Percentiles rank a stretch among this genome's conserved stretches.
These are phyloP conservation scores for Aythya baeri DNA, from an alignment of 2,113 vertebrate genomes.

Conservation along the genomic window DNA sequence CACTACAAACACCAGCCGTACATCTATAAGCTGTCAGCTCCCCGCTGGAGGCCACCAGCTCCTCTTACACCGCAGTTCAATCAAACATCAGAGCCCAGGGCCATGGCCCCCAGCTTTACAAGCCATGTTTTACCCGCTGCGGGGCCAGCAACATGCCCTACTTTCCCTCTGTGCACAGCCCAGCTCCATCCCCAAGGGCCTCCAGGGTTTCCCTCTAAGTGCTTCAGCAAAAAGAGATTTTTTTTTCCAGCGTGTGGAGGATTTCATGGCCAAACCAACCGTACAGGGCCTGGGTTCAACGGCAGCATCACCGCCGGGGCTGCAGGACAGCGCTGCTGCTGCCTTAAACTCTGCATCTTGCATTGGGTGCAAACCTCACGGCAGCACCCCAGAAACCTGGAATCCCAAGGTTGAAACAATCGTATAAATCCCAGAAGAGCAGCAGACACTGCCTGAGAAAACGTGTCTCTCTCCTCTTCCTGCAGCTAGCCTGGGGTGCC, in stretches of 20 bases:
- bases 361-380: background rate
- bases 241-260: background rate
- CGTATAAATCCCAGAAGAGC: background rate
- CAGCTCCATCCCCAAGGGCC: background rate
- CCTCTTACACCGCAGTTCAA: background rate
- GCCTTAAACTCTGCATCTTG: background rate
- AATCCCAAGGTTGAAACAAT: background rate
- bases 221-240: background rate
- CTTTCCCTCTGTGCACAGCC: background rate
- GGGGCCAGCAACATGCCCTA: background rate
- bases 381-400: background rate
- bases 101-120: background rate
- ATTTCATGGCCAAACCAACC: background rate
- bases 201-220: background rate
- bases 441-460: background rate
- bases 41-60: background rate
- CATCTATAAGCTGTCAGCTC: background rate
- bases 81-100: background rate
- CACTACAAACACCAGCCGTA: background rate
- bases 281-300: accelerated
- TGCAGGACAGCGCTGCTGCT: accelerated
- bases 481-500: constrained; percentile 22
- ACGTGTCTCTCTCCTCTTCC: background rate
- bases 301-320: background rate
- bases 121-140: background rate